A percentile compares a stretch with the other conserved stretches of the same genome.
Conservation (phyloP, 2,797 vertebrate species). For the Bradypodion ventrale region DNA sequence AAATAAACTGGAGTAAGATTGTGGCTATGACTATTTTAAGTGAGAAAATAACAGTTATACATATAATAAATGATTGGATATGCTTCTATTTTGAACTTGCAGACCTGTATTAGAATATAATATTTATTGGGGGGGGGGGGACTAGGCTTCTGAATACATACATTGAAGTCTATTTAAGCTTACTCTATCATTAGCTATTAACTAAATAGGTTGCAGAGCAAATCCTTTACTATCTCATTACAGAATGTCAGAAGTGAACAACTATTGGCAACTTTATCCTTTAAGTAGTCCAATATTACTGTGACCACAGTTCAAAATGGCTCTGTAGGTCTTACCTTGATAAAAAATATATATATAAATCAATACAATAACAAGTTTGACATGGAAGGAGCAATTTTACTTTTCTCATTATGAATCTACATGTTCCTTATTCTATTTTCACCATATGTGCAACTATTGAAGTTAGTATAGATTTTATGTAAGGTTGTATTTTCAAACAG, state of each 20-base stretch:
- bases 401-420: neutral
- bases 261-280: constrained; percentile 9
- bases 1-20: neutral
- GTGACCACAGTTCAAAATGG: neutral
- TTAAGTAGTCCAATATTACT: neutral
- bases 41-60: neutral
- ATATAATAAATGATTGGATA: neutral
- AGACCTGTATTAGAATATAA: neutral
- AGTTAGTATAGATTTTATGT: constrained; percentile 24
- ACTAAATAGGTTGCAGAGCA: neutral
- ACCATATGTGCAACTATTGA: neutral
- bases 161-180: neutral
- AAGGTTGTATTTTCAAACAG: constrained; percentile 17
- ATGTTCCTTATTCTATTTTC: neutral
- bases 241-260: neutral
- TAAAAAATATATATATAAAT: neutral
- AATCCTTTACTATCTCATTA: neutral
- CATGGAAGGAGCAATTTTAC: neutral
- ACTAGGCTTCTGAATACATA: neutral
- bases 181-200: neutral
- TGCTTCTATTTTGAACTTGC: neutral
- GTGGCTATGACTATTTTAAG: neutral
- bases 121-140: neutral
- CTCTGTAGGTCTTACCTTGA: neutral
- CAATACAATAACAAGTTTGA: constrained; percentile 12